Conservation (phyloP, 2,888 invertebrate species). For the Proisotoma minuta region DNA sequence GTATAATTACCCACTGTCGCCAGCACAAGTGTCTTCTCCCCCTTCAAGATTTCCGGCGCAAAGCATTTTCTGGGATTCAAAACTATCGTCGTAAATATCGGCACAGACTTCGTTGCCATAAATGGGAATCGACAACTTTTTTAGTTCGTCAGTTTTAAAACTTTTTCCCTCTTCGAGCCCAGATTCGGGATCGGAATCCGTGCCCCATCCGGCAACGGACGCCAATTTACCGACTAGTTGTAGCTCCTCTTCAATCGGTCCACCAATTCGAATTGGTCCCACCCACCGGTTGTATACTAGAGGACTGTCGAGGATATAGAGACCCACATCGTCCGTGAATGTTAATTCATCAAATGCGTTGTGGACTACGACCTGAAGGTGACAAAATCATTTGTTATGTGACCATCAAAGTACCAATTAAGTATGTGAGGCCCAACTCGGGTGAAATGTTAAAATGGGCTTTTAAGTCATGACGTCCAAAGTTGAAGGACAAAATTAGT, state of each 20-base stretch:
- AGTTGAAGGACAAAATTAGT: too few species aligned
- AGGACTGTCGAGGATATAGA: slow-evolving; percentile 7
- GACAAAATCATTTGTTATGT: too few species aligned
- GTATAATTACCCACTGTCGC: slow-evolving; percentile 9
- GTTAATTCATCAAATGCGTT: slow-evolving; percentile 21
- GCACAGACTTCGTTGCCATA: slow-evolving; percentile 14
- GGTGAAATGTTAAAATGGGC: too few species aligned
- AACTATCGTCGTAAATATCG: slow-evolving; percentile 23
- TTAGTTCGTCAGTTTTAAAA: neutral
- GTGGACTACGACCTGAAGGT: slow-evolving; percentile 14
- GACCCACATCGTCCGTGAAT: slow-evolving; percentile 21
- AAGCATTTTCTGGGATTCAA: slow-evolving; percentile 21
- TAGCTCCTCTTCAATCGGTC: neutral
- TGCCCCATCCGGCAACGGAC: slow-evolving; percentile 23
- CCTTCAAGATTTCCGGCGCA: slow-evolving; percentile 13
- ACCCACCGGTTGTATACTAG: slow-evolving; percentile 2
- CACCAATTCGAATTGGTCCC: neutral
- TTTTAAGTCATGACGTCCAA: too few species aligned
- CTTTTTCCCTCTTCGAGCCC: neutral
- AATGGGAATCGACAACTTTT: slow-evolving; percentile 13
- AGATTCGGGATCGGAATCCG: neutral
- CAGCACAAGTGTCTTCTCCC: slow-evolving; percentile 21
- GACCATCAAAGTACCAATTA: too few species aligned
- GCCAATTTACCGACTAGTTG: neutral
- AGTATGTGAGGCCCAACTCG: too few species aligned